These are phyloP conservation scores for Heterodera schachtii DNA, from an alignment of 1,140 invertebrate genomes.

Conservation along the genomic window DNA sequence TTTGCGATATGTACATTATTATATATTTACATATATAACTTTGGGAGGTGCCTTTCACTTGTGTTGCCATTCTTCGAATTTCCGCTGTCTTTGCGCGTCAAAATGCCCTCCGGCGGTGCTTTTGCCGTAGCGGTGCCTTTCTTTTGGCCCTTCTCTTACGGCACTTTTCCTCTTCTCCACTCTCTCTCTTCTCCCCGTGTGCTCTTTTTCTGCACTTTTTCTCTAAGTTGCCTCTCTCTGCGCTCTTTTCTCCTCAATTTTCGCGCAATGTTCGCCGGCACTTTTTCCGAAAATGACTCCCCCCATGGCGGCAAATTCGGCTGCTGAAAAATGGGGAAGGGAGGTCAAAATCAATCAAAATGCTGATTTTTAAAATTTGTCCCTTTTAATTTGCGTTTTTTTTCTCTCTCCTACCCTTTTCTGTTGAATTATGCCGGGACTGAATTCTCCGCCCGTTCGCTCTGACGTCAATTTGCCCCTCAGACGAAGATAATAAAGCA, in stretches of 20 bases:
- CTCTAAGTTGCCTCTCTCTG: slow-evolving; percentile 24
- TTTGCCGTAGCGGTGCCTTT: not conserved
- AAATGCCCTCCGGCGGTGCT: not conserved
- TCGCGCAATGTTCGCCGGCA: slow-evolving; percentile 30
- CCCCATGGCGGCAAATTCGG: slow-evolving; percentile 23
- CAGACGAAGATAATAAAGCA: slow-evolving; percentile 61
- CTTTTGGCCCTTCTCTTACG: not conserved
- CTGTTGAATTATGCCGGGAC: not conserved
- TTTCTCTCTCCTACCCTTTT: not conserved
- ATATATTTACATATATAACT: not conserved
- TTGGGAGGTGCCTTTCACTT: not conserved
- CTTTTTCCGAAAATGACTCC: slow-evolving; percentile 29
- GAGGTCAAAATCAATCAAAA: not conserved
- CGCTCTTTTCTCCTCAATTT: slow-evolving; percentile 42
- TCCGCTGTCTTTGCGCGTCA: not conserved
- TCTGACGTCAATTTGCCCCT: slow-evolving; percentile 51
- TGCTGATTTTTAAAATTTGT: not conserved
- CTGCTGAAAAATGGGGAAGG: no score
- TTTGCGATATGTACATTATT: not conserved
- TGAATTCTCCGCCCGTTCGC: slow-evolving; percentile 22
- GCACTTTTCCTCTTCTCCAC: not conserved
- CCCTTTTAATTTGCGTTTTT: not conserved
- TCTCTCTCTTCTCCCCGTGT: not conserved
- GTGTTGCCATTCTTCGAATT: not conserved
- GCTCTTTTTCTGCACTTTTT: slow-evolving; percentile 29